Conservation (phyloP, 2,797 vertebrate species). For the Clarias pachynema region DNA sequence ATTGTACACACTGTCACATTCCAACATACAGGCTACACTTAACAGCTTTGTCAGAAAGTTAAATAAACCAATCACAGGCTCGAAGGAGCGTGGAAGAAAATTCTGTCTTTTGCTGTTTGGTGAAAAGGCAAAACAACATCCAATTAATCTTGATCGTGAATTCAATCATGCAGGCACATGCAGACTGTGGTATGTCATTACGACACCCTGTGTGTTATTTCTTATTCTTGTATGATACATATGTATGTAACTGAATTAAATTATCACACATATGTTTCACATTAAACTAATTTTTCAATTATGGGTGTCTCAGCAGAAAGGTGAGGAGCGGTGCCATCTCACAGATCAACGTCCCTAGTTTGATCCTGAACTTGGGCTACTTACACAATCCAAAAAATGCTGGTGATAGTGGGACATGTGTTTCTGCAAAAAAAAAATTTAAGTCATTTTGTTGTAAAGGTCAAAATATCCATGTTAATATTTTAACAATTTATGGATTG, state of each 20-base stretch:
- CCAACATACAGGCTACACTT: constrained; percentile 21
- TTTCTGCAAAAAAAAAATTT: not conserved
- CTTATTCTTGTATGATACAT: not conserved
- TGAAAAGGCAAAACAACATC: constrained; percentile 22
- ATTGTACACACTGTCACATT: not conserved
- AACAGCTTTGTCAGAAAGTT: constrained; percentile 38
- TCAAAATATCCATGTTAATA: not conserved
- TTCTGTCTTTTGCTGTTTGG: constrained; percentile 19
- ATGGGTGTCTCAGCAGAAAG: not conserved
- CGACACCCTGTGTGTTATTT: constrained; percentile 15
- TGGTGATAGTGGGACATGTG: too few relatives aligned
- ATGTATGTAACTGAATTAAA: not conserved
- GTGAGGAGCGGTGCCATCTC: not conserved
- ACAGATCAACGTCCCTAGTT: not conserved
- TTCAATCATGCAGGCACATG: constrained; percentile 17
- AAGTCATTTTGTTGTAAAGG: not conserved
- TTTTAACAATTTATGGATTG: not conserved
- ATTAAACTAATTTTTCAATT: not conserved
- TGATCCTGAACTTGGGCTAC: not conserved
- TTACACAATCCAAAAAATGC: not conserved
- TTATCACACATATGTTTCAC: not conserved
- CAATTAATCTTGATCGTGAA: constrained; percentile 28
- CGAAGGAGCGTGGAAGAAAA: constrained; percentile 15
- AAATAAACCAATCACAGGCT: constrained; percentile 33
- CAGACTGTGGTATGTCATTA: constrained; percentile 22